Conservation (phyloP, 2,113 vertebrate genomes). For the Corythoichthys haematopterus region DNA sequence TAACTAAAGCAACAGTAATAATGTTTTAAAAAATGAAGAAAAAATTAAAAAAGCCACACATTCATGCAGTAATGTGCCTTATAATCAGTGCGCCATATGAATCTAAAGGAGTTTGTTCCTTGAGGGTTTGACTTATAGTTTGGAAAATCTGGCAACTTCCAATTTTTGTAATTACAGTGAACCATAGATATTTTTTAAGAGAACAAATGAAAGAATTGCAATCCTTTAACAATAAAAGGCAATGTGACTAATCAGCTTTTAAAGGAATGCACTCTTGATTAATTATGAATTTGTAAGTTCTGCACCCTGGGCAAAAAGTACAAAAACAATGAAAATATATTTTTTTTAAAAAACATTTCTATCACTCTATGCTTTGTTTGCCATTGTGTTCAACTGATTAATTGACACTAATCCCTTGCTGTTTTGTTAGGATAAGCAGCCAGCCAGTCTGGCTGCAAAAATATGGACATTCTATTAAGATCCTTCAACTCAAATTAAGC, state of each 20-base stretch:
- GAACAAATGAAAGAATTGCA: not conserved
- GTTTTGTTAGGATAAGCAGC: not conserved
- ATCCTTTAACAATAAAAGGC: not conserved
- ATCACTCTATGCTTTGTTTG: not conserved
- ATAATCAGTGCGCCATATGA: too few relatives aligned
- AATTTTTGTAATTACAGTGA: not conserved
- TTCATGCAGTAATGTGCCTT: too few relatives aligned
- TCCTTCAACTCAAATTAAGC: too few relatives aligned
- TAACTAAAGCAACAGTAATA: too few relatives aligned
- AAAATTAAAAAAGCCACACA: too few relatives aligned
- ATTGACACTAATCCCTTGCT: not conserved
- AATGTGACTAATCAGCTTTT: slow-evolving; percentile 1
- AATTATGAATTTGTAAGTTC: not conserved
- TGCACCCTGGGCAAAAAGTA: not conserved
- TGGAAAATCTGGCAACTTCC: too few relatives aligned
- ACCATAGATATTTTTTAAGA: not conserved
- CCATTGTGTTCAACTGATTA: not conserved
- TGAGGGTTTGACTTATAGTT: too few relatives aligned
- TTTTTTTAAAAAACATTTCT: not conserved
- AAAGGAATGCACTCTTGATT: not conserved
- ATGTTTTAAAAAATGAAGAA: too few relatives aligned
- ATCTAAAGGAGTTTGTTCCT: too few relatives aligned
- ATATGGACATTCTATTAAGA: not conserved
- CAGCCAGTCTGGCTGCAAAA: not conserved
- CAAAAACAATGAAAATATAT: too few relatives aligned